These are phyloP conservation scores for Tichodroma muraria DNA, from an alignment of 2,113 vertebrate species.

Conservation along the genomic window DNA sequence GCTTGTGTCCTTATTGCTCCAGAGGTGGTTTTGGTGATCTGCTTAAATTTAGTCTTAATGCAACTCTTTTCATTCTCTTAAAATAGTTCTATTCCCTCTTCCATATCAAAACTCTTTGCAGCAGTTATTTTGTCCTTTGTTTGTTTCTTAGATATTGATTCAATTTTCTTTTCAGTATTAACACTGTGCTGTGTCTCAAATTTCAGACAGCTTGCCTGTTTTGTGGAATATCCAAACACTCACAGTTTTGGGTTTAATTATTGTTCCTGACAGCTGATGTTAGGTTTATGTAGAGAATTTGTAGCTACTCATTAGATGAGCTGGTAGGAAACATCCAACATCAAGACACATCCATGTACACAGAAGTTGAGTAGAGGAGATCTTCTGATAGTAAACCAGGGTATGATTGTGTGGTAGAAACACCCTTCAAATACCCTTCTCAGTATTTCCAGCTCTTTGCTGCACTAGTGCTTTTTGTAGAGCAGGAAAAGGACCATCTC, in stretches of 20 bases:
- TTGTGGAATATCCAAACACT: neutral
- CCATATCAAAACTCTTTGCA: neutral
- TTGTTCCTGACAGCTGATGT: neutral
- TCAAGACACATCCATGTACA: fast-evolving
- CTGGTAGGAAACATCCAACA: neutral
- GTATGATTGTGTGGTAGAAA: neutral
- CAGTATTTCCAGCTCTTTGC: neutral
- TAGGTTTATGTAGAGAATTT: neutral
- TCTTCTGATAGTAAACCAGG: neutral
- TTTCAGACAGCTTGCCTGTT: neutral
- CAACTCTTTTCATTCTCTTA: neutral
- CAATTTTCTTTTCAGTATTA: too few species aligned
- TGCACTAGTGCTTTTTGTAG: neutral
- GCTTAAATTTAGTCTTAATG: neutral
- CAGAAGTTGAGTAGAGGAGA: neutral
- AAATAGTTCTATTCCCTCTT: neutral
- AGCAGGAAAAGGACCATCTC: neutral
- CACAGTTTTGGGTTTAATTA: neutral
- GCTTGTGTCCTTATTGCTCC: neutral
- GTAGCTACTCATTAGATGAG: neutral
- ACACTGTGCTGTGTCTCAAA: neutral
- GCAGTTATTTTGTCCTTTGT: neutral
- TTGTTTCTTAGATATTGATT: neutral
- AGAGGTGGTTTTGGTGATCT: neutral
- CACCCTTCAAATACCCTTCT: neutral